Evolutionary conservation across 2,888 invertebrate species (phyloP), one percentile per base, ranked within the genome.

Genomic region (Mellilla xanthometata): DNA sequence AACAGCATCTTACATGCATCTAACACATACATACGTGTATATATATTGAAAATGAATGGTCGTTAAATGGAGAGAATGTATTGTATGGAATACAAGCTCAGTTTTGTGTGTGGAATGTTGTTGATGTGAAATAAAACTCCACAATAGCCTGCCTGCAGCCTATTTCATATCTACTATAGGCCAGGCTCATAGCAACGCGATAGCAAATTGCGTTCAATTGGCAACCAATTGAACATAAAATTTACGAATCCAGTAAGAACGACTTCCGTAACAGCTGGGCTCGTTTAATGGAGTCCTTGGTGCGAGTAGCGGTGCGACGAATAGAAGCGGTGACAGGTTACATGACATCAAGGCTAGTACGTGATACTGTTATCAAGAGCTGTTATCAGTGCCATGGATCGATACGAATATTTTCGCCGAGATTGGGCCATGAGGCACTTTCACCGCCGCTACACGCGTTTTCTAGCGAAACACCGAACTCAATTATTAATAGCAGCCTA

Each of bases 381-480:
- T 76, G 70, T 77, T 76, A 77, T 77, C 76, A 76, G 68, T 54
- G 56, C 56, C 61, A 76, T 66, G 78, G 82, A 88, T 88, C 88
- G 84, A 88, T 88, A 85, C 71, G 75, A 81, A 79, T 75, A 81
- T 80, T 81, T 84, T 77, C 66, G 73, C 74, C 68, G 78, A 77
- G 81, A 79, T 77, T 72, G 75, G 73, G 76, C 78, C 85, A 80
- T 82, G 83, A 80, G 84, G 83, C 83, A 88, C 97, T 97, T 92
- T 97, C 92, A 92, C 76, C 85, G 81, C 76, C 72, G 85, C 83
- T 83, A 88, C 87, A 88, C 87, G 86, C 87, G 86, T 88, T 88
- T 89, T 89, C 87, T 88, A 88, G 88, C 86, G 89, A 89, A 88
- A 89, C 89, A 87, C 86, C 88, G 86, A 87, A 89, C 89, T 85